A percentile compares a stretch with the other conserved stretches of the same genome.
Evolutionary conservation across 1,140 invertebrate genomes (phyloP).

Genomic region (Cyrtorhinus lividipennis): DNA sequence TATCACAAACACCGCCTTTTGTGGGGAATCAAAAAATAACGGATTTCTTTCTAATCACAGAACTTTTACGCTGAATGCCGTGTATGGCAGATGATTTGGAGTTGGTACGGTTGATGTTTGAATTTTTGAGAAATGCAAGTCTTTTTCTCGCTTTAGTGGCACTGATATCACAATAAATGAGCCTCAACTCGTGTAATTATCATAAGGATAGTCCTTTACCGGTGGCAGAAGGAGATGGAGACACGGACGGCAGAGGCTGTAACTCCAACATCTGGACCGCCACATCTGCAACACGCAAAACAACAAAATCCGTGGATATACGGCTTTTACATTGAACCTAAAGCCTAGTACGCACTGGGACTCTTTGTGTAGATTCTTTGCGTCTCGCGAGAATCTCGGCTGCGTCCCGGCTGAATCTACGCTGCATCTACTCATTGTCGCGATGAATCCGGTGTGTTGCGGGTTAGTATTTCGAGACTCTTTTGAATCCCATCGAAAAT

Average conservation of each 20-base stretch:
- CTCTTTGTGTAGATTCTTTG: too few species aligned
- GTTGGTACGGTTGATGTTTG: background rate
- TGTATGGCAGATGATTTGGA: background rate
- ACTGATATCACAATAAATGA: slow-evolving; percentile 1
- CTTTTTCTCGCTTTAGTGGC: background rate
- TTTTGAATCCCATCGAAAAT: too few species aligned
- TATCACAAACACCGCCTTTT: background rate
- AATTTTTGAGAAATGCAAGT: too few species aligned
- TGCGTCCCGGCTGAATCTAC: too few species aligned
- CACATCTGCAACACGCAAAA: background rate
- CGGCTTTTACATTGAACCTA: too few species aligned
- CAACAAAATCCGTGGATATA: too few species aligned
- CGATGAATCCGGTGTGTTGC: too few species aligned
- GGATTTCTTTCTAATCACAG: background rate
- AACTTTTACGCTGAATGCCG: background rate
- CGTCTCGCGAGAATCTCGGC: too few species aligned
- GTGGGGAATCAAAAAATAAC: background rate
- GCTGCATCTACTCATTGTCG: too few species aligned
- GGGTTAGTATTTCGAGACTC: too few species aligned
- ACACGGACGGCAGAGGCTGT: background rate
- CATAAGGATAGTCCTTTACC: background rate
- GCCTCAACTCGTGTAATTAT: background rate
- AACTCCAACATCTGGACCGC: background rate
- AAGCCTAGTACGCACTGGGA: too few species aligned
- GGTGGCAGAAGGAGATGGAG: background rate